Base-by-base conservation (phyloP, 2,113 vertebrate species). In the Irena cyanogastra region DNA sequence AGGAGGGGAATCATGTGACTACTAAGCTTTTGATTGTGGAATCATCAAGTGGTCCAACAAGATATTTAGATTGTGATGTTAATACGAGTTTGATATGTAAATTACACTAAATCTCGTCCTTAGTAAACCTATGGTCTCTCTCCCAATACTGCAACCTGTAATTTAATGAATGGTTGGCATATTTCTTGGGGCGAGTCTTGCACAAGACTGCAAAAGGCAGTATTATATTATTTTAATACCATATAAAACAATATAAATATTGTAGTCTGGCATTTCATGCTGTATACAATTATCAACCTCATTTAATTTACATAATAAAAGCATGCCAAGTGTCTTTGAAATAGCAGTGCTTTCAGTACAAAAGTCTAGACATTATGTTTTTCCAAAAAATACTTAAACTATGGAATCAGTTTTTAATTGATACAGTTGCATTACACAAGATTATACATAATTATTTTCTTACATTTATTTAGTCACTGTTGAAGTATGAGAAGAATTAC, bases 21-120 rank as follows among this genome's bases (percentile, higher is more conserved):
- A 94, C 93, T 72, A 91, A 82, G 60, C 66, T 93, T 87, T 92
- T 94, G 86, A 96, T 95, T 93, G 83, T 42, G 68, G 19, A 96
- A 84, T 54, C 57, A 85, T 85, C 72, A 71, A 89, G 33, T 26
- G 90, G 45, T 92, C 44, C 77, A 96, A 64, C 31, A 87, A 69
- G 64, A 95, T 69, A 93, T 95, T 83, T 90, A 68, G 53, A 89
- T 60, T 80, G 47, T 56, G 52, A 57, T 94, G 50, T 86, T 92
- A 94, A 80, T 80, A 80, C 54, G 63, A 93, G 15, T 49, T 76
- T 77, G 53, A 93, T 95, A 94, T 50, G 60, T 72, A 97, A 94
- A 94, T 77, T 44, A 13, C 41, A 45, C 39, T 81, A 68, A 85
- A 87, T 52, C 61, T 96, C 83, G 60, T 90, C 54, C 69, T 82